Evolutionary conservation across 1,140 invertebrate genomes (phyloP), one percentile per base, ranked within the genome.

Genomic region (Scaptomyza pallida): DNA sequence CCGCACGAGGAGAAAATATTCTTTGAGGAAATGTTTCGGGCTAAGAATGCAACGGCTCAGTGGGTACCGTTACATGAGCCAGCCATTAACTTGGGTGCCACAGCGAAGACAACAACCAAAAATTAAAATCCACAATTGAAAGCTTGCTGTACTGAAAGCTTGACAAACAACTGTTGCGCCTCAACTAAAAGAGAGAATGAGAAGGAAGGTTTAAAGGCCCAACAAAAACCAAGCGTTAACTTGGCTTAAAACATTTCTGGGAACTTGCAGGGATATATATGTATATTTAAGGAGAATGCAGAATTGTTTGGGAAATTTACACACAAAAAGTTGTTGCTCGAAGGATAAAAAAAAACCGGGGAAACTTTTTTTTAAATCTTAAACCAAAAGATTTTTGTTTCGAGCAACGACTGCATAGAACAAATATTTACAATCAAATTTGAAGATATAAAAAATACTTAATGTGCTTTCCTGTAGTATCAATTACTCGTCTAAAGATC

Each of bases 1-100:
- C 92, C 83, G 48, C 75, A 64, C 0, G 90, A 92, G 37, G 92
- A 94, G 35, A 92, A 88, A 56, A 91, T 93, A 35, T 92, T 93
- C 47, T 94, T 94, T 61, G 91, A 93, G 19, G 92, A 93, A 62
- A 92, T 94, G 71, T 85, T 94, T 48, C 90, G 93, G 6, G 93
- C 93, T 21, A 93, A 93, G 57, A 93, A 92, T 45, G 93, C 93
- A 5, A 93, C 93, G 0, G 93, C 93, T 3, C 93, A 93, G 83
- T 93, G 93, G 93, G 82, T 94, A 13, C 91, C 92, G 15, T 74
- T 94, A 1, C 89, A 91, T 3, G 89, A 91, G 62, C 80, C 80
- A 3, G 69, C 60, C 1, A 78, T 45, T 8, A 88, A 75, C 30
- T 89, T 88, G 68, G 56, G 52, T 33, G 61, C 26, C 37, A 35